Evolutionary conservation across 1,140 invertebrate species (phyloP).

Genomic region (Bombus soroeensis): DNA sequence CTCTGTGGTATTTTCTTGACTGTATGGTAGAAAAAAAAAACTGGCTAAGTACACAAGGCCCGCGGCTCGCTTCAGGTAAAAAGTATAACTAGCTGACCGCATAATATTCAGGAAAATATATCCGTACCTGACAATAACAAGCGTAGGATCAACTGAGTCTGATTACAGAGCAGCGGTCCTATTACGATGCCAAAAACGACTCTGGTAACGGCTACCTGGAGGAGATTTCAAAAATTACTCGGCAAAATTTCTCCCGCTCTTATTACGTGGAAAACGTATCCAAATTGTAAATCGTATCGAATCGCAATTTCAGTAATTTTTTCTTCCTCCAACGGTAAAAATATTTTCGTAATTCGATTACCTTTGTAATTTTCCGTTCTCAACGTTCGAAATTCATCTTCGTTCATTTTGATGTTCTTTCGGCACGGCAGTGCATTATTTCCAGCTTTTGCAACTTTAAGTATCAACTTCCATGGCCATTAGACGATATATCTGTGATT

Average conservation of each 20-base stretch:
- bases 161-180: slow-evolving; percentile 21
- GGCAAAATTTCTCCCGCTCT: slow-evolving; percentile 22
- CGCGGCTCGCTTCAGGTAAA: neutral
- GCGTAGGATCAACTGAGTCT: neutral
- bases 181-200: slow-evolving; percentile 28
- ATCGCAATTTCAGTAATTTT: neutral
- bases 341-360: neutral
- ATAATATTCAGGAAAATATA: slow-evolving; percentile 22
- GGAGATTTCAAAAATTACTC: slow-evolving; percentile 24
- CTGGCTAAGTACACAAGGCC: slow-evolving; percentile 18
- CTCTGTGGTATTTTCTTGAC: neutral
- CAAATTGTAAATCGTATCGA: neutral
- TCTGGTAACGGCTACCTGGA: neutral
- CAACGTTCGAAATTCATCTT: no score
- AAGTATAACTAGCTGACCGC: slow-evolving; percentile 21
- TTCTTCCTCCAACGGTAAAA: neutral
- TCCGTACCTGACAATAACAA: slow-evolving; percentile 7
- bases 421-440: no score
- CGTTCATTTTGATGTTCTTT: no score
- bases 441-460: no score
- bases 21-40: neutral
- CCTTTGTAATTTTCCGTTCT: no score
- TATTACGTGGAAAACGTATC: neutral
- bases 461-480: no score
- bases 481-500: no score